Conservation (phyloP, 2,888 invertebrate species). For the Drosophila ustulata region DNA sequence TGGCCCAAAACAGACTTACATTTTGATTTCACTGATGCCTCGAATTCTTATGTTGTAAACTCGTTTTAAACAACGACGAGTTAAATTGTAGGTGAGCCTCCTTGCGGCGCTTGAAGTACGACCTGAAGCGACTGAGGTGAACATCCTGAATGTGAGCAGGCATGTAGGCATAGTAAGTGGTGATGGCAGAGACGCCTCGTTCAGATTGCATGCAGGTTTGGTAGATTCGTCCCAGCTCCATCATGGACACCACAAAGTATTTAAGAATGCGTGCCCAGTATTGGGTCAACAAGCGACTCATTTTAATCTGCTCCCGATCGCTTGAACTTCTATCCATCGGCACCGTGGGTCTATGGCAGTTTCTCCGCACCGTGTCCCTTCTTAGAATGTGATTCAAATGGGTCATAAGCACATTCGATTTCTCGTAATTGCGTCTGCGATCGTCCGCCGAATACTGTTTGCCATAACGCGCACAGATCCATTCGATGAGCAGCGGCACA, state of each 20-base stretch:
- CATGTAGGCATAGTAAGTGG: conserved; percentile 81
- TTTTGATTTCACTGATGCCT: too few relatives aligned
- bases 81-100: neutral
- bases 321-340: neutral
- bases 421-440: conserved; percentile 30
- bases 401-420: conserved; percentile 54
- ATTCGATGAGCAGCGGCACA: conserved; percentile 75
- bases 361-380: conserved; percentile 13
- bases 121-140: conserved; percentile 1
- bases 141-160: conserved; percentile 62
- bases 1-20: too few relatives aligned
- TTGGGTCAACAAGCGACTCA: conserved; percentile 20
- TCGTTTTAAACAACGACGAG: too few relatives aligned
- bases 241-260: conserved; percentile 52
- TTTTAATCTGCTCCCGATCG: conserved; percentile 4
- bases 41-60: too few relatives aligned
- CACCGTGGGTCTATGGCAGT: neutral
- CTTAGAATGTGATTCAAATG: conserved; percentile 38
- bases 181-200: conserved; percentile 37
- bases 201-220: conserved; percentile 74
- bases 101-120: neutral
- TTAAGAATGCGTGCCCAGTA: conserved; percentile 48
- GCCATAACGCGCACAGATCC: conserved; percentile 78
- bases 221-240: conserved; percentile 71
- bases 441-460: conserved; percentile 65